Evolutionary conservation across 2,113 vertebrate species (phyloP), one percentile per base, ranked within the genome.

Genomic region (Myodes glareolus): DNA sequence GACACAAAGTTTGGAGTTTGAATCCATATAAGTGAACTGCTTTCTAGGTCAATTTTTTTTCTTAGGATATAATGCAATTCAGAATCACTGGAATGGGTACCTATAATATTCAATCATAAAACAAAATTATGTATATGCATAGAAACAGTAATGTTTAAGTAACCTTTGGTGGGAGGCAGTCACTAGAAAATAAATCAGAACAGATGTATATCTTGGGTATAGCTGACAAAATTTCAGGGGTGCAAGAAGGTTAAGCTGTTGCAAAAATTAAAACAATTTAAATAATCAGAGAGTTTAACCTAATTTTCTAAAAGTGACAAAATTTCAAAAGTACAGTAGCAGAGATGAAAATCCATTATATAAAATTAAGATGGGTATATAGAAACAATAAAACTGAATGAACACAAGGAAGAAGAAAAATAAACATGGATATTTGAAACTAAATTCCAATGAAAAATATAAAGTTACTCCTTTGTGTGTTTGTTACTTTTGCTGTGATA

Each of bases 311-410:
- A 92, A 67, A 94, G 68, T 50, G 70, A 27, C 61, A 88, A 70
- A 33, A 85, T 58, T 13, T 82, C 42, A 90, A 80, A 95, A 89
- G 67, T 61, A 72, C 1, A 88, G 65, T 94, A 95, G 72, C 42
- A 19, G 16, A 88, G 84, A 77, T 93, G 23, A 88, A 93, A 97
- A 97, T 72, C 61, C 5, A 82, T 72, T 82, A 50, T 10, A 63
- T 45, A 39, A 23, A 45, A 45, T 84, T 52, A 94, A 58, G 1
- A 42, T 45, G 36, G 23, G 68, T 36, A 23, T n/a, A 45, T 36
- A 81, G n/a, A 94, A 88, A 91, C 25, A 61, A 61, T 42, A n/a
- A 12, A 95, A n/a, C 10, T 31, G 1, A 73, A 94, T 90, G 6
- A 39, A 90, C n/a, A 82, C 36, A 85, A 8, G 70, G 29, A 50